These are phyloP conservation scores for Stegostoma tigrinum DNA, from an alignment of 2,113 vertebrate genomes.

Conservation along the genomic window DNA sequence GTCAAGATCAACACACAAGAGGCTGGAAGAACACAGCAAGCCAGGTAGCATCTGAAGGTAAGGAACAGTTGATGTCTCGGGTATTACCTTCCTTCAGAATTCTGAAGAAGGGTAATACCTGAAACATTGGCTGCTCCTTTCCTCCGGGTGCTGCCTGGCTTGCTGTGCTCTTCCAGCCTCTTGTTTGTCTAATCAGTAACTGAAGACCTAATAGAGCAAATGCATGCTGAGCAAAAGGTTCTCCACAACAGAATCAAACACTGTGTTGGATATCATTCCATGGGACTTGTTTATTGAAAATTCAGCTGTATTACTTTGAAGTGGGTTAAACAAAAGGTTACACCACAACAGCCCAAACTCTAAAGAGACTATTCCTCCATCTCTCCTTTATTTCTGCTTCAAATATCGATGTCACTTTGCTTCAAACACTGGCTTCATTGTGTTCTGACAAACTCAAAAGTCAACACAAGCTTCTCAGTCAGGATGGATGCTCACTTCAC, in stretches of 20 bases:
- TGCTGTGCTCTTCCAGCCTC: too few species aligned
- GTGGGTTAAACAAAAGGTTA: background rate
- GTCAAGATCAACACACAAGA: too few species aligned
- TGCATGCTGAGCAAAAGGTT: background rate
- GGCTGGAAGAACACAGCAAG: too few species aligned
- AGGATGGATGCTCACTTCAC: background rate
- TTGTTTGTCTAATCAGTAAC: background rate
- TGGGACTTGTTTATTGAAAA: background rate
- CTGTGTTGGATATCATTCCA: background rate
- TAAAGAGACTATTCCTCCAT: background rate
- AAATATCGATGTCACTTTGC: background rate
- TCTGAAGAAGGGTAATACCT: too few species aligned
- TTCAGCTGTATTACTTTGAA: background rate
- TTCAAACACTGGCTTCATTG: background rate
- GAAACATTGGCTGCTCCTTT: too few species aligned
- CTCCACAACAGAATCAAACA: background rate
- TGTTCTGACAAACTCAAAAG: background rate
- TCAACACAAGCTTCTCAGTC: background rate
- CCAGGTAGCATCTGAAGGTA: too few species aligned
- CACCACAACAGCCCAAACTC: background rate
- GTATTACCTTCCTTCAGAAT: too few species aligned
- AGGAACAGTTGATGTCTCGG: too few species aligned
- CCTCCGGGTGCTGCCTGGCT: too few species aligned
- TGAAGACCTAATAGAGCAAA: background rate
- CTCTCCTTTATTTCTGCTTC: background rate